These are phyloP conservation scores for Drosophila pachea DNA, from an alignment of 1,140 invertebrate species.

Conservation along the genomic window DNA sequence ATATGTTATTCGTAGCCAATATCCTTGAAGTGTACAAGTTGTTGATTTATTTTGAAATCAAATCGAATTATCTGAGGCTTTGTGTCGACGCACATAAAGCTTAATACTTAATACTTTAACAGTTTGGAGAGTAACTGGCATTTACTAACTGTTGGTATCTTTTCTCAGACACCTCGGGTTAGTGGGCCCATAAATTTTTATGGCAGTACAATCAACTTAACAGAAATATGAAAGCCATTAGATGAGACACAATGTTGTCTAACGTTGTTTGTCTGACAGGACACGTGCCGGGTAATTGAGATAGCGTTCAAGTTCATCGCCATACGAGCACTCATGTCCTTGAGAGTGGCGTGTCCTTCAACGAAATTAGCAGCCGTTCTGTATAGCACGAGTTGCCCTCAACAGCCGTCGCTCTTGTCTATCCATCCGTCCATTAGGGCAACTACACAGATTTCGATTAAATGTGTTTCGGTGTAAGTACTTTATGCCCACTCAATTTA, in stretches of 20 bases:
- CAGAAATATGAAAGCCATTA: slow-evolving; percentile 53
- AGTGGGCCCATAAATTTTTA: slow-evolving; percentile 36
- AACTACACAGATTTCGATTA: slow-evolving; percentile 39
- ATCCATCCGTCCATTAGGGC: slow-evolving; percentile 37
- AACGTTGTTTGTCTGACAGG: slow-evolving; percentile 30
- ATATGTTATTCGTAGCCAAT: too few species aligned
- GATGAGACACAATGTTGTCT: slow-evolving; percentile 43
- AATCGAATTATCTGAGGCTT: slow-evolving; percentile 12
- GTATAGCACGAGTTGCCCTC: slow-evolving; percentile 16
- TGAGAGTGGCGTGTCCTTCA: slow-evolving; percentile 23
- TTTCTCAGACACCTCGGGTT: slow-evolving; percentile 19
- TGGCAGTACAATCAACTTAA: slow-evolving; percentile 29
- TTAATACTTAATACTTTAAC: slow-evolving; percentile 35
- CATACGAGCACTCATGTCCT: slow-evolving; percentile 18
- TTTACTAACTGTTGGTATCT: slow-evolving; percentile 10
- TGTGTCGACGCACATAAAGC: slow-evolving; percentile 5
- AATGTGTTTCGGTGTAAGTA: slow-evolving; percentile 51
- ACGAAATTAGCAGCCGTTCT: not conserved
- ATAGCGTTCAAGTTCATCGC: slow-evolving; percentile 31
- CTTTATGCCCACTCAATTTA: slow-evolving; percentile 59
- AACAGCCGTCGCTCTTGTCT: slow-evolving; percentile 13
- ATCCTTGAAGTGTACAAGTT: not conserved
- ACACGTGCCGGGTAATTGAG: slow-evolving; percentile 48
- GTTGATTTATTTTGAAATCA: not conserved
- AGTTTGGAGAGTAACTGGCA: slow-evolving; percentile 8